Evolutionary conservation across 2,888 invertebrate genomes (phyloP).

Genomic region (Chymomyza caudatula): DNA sequence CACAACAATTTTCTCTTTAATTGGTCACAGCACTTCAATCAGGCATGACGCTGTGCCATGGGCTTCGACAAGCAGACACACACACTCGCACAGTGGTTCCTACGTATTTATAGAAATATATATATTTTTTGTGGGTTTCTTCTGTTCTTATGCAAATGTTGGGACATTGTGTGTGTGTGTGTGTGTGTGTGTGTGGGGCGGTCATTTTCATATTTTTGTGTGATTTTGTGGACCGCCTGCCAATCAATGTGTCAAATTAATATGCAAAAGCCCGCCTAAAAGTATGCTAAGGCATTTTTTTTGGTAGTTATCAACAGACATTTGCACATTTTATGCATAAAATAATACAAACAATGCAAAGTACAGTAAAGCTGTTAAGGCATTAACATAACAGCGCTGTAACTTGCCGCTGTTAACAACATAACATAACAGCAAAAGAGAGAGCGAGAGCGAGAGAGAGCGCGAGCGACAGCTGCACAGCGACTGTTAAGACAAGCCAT

Average conservation of each 20-base stretch:
- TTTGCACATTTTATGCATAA: constrained; percentile 34
- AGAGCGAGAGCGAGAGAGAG: background rate
- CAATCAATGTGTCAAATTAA: constrained; percentile 3
- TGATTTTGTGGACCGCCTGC: background rate
- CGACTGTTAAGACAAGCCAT: constrained; percentile 21
- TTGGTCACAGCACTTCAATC: constrained; percentile 2
- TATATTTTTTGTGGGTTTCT: too few species aligned
- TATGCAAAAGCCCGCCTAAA: constrained; percentile 6
- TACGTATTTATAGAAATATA: too few species aligned
- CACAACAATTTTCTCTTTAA: constrained; percentile 2
- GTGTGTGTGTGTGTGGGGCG: background rate
- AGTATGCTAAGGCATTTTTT: constrained; percentile 21
- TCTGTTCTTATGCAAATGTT: background rate
- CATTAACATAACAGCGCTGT: background rate
- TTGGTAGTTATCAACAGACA: constrained; percentile 21
- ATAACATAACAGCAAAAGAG: background rate
- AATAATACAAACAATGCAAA: background rate
- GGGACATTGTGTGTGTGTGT: background rate
- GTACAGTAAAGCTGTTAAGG: background rate
- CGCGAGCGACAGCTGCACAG: background rate
- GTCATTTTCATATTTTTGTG: background rate
- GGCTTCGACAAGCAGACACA: background rate
- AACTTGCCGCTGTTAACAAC: background rate
- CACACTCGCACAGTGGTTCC: background rate
- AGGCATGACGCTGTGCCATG: background rate